Evolutionary conservation across 2,888 invertebrate genomes (phyloP).

Genomic region (Tetranychus piercei): DNA sequence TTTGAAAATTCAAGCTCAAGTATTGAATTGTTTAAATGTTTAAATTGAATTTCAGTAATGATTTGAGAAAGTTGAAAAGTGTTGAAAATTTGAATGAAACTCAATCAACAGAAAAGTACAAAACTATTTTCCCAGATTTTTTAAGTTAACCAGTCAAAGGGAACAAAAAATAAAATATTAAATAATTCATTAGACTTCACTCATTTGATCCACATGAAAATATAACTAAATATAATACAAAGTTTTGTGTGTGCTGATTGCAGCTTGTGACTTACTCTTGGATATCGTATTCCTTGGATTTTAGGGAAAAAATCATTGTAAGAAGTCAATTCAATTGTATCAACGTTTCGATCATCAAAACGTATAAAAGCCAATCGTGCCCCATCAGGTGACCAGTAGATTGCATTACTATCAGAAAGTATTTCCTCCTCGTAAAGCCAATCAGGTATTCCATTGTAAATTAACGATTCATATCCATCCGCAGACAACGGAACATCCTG

Average conservation of each 20-base stretch:
- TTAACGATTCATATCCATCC: background rate
- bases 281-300: constrained; percentile 23
- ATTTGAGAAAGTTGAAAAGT: no score
- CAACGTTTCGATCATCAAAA: constrained; percentile 33
- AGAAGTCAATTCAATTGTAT: constrained; percentile 24
- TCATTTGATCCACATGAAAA: no score
- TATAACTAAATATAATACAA: no score
- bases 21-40: no score
- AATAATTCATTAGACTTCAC: background rate
- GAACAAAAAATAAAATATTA: background rate
- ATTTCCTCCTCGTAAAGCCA: constrained; percentile 38
- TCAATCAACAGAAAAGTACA: no score
- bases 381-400: constrained; percentile 37
- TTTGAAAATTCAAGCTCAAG: no score
- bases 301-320: constrained; percentile 24
- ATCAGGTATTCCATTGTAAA: constrained; percentile 9
- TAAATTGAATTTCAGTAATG: no score
- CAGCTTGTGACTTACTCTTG: constrained; percentile 17
- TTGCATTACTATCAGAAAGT: constrained; percentile 31
- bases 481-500: constrained; percentile 3
- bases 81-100: no score
- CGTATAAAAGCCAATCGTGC: constrained; percentile 32
- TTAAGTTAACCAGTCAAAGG: background rate
- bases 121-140: no score
- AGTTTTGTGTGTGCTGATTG: no score